phyloP scores from a whole-genome alignment of 2,113 vertebrate genomes.

The Crotalus horridus region DNA sequence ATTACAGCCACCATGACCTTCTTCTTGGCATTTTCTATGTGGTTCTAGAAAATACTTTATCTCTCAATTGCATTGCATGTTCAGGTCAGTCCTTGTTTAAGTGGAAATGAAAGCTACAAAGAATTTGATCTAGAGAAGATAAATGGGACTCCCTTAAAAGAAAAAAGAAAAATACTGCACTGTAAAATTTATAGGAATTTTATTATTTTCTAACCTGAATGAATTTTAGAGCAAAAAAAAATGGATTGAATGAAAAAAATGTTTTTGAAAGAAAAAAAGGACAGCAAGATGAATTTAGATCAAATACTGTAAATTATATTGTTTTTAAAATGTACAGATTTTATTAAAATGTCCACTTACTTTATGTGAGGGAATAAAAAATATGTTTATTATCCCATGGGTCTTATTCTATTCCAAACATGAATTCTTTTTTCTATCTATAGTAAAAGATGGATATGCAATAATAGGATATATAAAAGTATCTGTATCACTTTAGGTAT shows the following conservation, averaged over 20 bases:
- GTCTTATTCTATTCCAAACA: neutral
- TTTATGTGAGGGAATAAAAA: neutral
- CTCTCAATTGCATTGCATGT: neutral
- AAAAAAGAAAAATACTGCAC: neutral
- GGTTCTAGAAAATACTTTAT: neutral
- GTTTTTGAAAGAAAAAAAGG: neutral
- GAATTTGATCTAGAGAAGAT: neutral
- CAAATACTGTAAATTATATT: neutral
- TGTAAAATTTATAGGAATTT: neutral
- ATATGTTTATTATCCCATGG: neutral
- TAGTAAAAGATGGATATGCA: neutral
- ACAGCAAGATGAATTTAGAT: neutral
- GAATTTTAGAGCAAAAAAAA: neutral
- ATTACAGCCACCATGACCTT: neutral
- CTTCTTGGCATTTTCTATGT: neutral
- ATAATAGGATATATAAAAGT: neutral
- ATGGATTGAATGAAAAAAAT: neutral
- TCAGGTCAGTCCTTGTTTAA: neutral
- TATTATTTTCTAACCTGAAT: neutral
- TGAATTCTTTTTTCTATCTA: neutral
- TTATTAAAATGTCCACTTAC: neutral
- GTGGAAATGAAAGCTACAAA: neutral
- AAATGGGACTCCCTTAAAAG: neutral
- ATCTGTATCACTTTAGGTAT: neutral
- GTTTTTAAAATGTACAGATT: neutral